Evolutionary conservation across 2,113 vertebrate species (phyloP).

Genomic region (Euleptes europaea): DNA sequence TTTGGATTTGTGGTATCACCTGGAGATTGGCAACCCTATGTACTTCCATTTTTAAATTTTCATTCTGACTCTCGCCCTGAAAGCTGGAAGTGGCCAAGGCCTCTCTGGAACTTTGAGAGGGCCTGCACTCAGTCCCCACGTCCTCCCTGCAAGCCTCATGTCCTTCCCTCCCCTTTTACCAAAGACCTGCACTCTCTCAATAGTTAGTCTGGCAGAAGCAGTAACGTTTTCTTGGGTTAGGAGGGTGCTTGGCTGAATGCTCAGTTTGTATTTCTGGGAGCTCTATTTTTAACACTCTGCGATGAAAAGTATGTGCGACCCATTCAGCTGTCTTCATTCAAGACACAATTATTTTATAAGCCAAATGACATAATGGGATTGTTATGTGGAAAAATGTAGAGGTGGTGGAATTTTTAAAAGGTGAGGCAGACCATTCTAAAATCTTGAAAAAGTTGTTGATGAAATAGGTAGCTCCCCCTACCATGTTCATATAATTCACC

Average conservation of each 20-base stretch:
- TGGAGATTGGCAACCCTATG: no score
- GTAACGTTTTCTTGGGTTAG: neutral
- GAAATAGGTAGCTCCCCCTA: conserved; percentile 11
- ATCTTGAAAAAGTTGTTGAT: neutral
- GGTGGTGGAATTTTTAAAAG: neutral
- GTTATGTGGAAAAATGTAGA: neutral
- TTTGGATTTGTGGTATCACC: no score
- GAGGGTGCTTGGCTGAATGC: neutral
- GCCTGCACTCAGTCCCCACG: no score
- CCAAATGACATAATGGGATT: neutral
- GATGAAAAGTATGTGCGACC: neutral
- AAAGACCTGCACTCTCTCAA: conserved; percentile 1
- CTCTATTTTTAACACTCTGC: neutral
- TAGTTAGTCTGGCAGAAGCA: neutral
- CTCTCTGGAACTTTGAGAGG: neutral
- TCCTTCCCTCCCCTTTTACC: neutral
- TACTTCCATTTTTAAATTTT: no score
- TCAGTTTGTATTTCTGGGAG: neutral
- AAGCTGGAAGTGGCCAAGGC: neutral
- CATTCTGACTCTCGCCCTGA: no score
- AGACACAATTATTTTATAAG: neutral
- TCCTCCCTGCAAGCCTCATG: neutral
- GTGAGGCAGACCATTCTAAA: neutral
- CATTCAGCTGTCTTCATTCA: neutral
- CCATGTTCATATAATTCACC: conserved; percentile 20